Base-by-base conservation (phyloP, 2,888 invertebrate species). In the Nowickia ferox region DNA sequence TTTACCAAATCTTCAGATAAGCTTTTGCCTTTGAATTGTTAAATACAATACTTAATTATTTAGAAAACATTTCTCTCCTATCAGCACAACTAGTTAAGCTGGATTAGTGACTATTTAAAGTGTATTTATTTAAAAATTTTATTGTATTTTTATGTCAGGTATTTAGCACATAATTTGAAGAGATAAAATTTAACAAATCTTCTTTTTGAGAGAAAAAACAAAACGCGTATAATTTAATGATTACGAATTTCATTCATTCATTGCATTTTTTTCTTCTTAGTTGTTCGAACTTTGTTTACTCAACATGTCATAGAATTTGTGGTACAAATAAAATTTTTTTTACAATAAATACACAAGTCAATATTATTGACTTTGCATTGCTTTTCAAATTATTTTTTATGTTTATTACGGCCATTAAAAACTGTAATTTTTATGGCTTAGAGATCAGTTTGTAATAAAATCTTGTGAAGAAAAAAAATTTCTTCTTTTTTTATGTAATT, bases 111-210 rank as follows among this genome's bases (percentile, higher is more conserved):
- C 22, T 55, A 1, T 40, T 19, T 11, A 46, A 59, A 72, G 10
- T 11, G 48, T 13, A 59, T 57, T 30, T 10, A 11, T 72, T 59
- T 46, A 44, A 57, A 30, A 38, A 17, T 61, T 48, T 74, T 72
- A 30, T 57, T 72, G 1, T 10, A n/a, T 40, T 55, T 72, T 72
- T 59, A 46, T 72, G 4, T 13, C 38, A 15, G 30, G 59, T 61
- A 72, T 72, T 72, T 74, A 74, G 8, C 61, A 74, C 74, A 61
- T 48, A 30, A 61, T 74, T 61, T 38, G 4, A 10, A 40, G 1
- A 46, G 30, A 61, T 74, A 38, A 74, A 61, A 17, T 61, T 17
- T 19, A 55, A 17, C 17, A 61, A 15, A 51, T 59, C 13, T 72
- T 30, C 3, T 17, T 61, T 61, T 15, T 9, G 10, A 17, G 30